Evolutionary conservation across 1,140 invertebrate species (phyloP).

Genomic region (Littorina saxatilis): DNA sequence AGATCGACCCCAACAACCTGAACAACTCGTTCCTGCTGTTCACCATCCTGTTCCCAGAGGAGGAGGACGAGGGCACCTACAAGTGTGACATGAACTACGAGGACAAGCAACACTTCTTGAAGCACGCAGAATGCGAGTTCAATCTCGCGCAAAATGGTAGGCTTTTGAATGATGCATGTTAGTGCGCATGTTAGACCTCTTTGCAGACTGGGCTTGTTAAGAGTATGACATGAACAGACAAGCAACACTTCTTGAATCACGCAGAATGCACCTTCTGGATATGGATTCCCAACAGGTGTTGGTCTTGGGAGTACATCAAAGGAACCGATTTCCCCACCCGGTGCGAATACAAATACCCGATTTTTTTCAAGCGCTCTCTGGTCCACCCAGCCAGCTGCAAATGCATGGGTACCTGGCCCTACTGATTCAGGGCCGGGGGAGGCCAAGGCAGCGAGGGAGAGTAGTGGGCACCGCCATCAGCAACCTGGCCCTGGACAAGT

Average conservation of each 20-base stretch:
- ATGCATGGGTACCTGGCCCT: too few species aligned
- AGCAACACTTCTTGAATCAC: constrained; percentile 3
- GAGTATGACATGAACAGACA: constrained; percentile 12
- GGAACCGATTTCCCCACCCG: too few species aligned
- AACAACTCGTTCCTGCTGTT: background rate
- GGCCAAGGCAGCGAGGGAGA: too few species aligned
- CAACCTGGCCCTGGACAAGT: too few species aligned
- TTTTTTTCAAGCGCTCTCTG: too few species aligned
- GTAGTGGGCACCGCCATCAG: too few species aligned
- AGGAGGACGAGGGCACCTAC: constrained; percentile 19
- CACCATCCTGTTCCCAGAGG: constrained; percentile 10
- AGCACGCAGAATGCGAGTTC: background rate
- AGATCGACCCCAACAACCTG: background rate
- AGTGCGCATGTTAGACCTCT: background rate
- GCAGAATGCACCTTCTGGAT: constrained; percentile 5
- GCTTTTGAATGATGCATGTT: background rate
- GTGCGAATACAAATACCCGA: too few species aligned
- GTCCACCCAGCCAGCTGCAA: too few species aligned
- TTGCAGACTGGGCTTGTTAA: too few species aligned
- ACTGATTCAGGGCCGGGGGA: too few species aligned
- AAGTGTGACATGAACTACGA: constrained; percentile 6
- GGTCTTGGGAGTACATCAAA: too few species aligned
- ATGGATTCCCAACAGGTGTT: too few species aligned
- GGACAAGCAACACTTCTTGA: constrained; percentile 18
- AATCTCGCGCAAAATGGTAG: background rate